Conservation (phyloP, 2,888 invertebrate species). For the Agrenia bidenticulata region DNA sequence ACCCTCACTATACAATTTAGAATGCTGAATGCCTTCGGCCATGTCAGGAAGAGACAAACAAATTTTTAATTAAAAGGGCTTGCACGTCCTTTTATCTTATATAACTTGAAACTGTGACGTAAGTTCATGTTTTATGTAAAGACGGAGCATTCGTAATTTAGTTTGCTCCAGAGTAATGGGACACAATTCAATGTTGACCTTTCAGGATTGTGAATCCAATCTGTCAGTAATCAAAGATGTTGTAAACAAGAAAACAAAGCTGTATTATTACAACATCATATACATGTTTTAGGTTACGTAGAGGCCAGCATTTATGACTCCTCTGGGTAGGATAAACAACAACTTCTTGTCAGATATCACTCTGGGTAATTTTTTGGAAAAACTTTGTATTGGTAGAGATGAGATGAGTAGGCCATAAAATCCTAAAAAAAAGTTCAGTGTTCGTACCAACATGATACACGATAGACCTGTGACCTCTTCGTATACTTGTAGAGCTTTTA, state of each 20-base stretch:
- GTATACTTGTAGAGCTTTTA: too few species aligned
- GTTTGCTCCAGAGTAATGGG: not conserved
- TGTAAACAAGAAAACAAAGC: not conserved
- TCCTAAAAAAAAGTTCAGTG: too few species aligned
- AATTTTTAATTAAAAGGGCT: not conserved
- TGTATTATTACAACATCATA: not conserved
- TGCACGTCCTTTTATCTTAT: too few species aligned
- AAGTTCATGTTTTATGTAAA: too few species aligned
- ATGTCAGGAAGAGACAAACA: not conserved
- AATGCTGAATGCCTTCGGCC: not conserved
- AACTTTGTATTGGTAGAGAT: too few species aligned
- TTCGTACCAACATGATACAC: too few species aligned
- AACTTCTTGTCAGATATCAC: not conserved
- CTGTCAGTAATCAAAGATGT: conserved; percentile 7
- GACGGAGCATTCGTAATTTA: too few species aligned
- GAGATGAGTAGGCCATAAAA: too few species aligned
- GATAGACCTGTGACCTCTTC: too few species aligned
- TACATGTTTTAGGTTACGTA: not conserved
- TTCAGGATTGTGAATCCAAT: conserved; percentile 2
- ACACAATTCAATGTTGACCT: not conserved
- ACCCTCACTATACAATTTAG: not conserved
- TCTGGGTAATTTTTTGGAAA: too few species aligned
- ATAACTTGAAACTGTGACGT: too few species aligned
- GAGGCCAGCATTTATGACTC: not conserved
- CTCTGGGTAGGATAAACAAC: not conserved